These are phyloP conservation scores for Harpagifer antarcticus DNA, from an alignment of 2,797 vertebrate genomes.

Conservation along the genomic window DNA sequence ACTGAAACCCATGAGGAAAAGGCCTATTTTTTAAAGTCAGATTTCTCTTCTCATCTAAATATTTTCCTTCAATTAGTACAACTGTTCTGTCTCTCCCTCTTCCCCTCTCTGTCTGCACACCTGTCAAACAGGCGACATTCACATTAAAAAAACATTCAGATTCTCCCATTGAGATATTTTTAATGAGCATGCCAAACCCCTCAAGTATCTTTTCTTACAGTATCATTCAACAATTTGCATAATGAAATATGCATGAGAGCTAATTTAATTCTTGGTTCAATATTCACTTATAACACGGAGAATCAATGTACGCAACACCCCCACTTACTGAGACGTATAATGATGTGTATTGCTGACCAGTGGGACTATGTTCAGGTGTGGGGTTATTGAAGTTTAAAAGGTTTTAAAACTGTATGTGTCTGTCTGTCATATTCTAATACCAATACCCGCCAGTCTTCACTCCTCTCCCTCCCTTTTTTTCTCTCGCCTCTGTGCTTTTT, in stretches of 20 bases:
- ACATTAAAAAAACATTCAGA: conserved; percentile 74
- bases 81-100: conserved; percentile 53
- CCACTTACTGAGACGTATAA: conserved; percentile 3
- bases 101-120: conserved; percentile 54
- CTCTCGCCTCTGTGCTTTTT: conserved; percentile 80
- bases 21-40: conserved; percentile 42
- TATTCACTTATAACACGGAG: conserved; percentile 54
- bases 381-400: conserved; percentile 49
- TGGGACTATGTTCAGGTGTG: conserved; percentile 30
- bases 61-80: conserved; percentile 76
- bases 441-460: conserved; percentile 68
- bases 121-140: conserved; percentile 79
- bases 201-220: conserved; percentile 65
- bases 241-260: conserved; percentile 75
- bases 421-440: conserved; percentile 75
- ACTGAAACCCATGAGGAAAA: conserved; percentile 24
- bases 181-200: conserved; percentile 74
- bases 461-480: conserved; percentile 47
- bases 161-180: conserved; percentile 74
- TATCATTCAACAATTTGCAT: conserved; percentile 70
- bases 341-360: conserved; percentile 23
- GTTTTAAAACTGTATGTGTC: conserved; percentile 61
- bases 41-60: conserved; percentile 57
- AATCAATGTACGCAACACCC: conserved; percentile 24
- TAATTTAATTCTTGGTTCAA: conserved; percentile 71